Conservation (phyloP, 2,888 invertebrate genomes). For the Anagyrus pseudococci region DNA sequence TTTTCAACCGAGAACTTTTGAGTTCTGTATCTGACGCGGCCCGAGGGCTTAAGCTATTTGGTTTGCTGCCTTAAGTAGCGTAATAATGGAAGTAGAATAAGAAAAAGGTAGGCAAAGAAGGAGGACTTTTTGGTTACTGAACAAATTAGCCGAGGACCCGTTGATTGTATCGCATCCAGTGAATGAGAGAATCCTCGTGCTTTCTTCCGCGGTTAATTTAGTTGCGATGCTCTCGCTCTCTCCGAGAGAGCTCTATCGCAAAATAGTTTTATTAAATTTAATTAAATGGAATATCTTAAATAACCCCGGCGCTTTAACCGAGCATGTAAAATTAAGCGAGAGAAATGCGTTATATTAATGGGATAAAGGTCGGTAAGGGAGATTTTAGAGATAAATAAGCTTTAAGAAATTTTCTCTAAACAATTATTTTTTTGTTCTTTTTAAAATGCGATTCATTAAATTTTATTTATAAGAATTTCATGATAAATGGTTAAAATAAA, state of each 20-base stretch:
- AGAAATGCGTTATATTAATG: background rate
- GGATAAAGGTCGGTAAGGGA: too few species aligned
- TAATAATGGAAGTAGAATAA: conserved; percentile 20
- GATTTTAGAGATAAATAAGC: too few species aligned
- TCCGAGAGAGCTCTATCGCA: background rate
- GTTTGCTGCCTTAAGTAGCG: conserved; percentile 21
- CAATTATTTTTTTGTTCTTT: too few species aligned
- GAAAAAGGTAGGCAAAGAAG: too few species aligned
- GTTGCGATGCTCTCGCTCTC: conserved; percentile 3
- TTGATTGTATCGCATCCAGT: conserved; percentile 28
- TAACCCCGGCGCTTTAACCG: background rate
- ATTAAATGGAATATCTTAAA: conserved; percentile 14
- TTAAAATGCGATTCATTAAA: too few species aligned
- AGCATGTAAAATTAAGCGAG: too few species aligned
- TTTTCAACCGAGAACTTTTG: background rate
- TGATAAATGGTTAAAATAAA: too few species aligned
- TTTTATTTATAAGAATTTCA: too few species aligned
- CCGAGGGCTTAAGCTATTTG: too few species aligned
- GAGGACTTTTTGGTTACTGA: background rate
- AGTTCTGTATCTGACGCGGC: conserved; percentile 8
- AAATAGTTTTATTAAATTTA: conserved; percentile 8
- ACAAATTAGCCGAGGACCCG: conserved; percentile 15
- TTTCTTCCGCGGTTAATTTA: background rate
- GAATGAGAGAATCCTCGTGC: background rate
- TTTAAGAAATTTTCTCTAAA: too few species aligned